Evolutionary conservation across 1,140 invertebrate genomes (phyloP).

Genomic region (Carcinoscorpius rotundicauda): DNA sequence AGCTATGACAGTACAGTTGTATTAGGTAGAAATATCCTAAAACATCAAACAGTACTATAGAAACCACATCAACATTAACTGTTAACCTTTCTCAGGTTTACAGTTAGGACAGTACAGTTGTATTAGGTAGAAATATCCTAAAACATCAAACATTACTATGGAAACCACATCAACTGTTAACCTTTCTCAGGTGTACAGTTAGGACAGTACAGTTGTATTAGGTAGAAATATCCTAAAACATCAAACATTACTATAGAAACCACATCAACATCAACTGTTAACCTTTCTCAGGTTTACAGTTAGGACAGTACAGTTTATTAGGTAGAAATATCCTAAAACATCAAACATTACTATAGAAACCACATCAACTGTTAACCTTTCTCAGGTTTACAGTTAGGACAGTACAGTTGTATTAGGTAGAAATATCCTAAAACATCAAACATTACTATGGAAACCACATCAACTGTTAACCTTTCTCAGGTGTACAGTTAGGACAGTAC

Average conservation of each 20-base stretch:
- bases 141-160: too few species aligned
- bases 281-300: constrained; percentile 66
- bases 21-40: constrained; percentile 43
- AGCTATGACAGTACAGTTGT: constrained; percentile 65
- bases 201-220: constrained; percentile 61
- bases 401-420: constrained; percentile 63
- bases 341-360: too few species aligned
- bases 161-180: constrained; percentile 13
- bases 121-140: constrained; percentile 43
- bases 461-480: constrained; percentile 53
- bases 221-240: constrained; percentile 34
- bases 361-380: constrained; percentile 44
- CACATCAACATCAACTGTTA: constrained; percentile 20
- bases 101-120: constrained; percentile 67
- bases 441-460: not conserved
- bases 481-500: constrained; percentile 66
- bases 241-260: too few species aligned
- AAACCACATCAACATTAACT: constrained; percentile 13
- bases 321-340: constrained; percentile 34
- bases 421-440: not conserved
- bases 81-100: constrained; percentile 56
- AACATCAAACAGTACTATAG: too few species aligned
- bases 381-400: constrained; percentile 64
- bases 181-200: constrained; percentile 70
- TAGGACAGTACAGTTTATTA: constrained; percentile 63